phyloP scores from a whole-genome alignment of 1,140 invertebrate genomes.

The Megathymus violae region DNA sequence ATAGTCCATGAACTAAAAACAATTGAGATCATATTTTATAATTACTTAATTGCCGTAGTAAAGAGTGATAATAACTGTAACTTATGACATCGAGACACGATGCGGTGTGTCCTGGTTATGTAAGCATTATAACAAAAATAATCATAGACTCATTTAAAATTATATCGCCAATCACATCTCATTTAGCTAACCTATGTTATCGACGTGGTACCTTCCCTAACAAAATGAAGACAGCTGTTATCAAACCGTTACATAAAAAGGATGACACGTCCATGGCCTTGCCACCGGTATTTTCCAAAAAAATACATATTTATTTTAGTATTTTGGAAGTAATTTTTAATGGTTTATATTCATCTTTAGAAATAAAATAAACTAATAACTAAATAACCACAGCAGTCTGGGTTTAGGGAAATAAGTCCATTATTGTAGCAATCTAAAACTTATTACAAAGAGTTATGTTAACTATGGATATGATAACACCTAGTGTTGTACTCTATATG shows the following conservation, averaged over 20 bases:
- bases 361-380: not conserved
- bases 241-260: conserved; percentile 12
- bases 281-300: not conserved
- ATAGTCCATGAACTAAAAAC: conserved; percentile 2
- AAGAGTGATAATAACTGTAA: not conserved
- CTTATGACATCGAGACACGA: conserved; percentile 5
- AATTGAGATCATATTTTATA: conserved; percentile 6
- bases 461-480: conserved; percentile 12
- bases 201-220: not conserved
- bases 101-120: not conserved
- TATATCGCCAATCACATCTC: not conserved
- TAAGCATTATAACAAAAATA: conserved; percentile 12
- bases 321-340: conserved; percentile 11
- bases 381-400: not conserved
- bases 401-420: not conserved
- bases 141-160: not conserved
- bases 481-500: not conserved
- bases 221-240: conserved; percentile 6
- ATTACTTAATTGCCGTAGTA: conserved; percentile 5
- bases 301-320: too few relatives aligned
- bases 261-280: not conserved
- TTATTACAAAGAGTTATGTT: conserved; percentile 1
- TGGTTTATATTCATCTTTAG: not conserved
- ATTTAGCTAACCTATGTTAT: conserved; percentile 1
- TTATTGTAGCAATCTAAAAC: not conserved